Evolutionary conservation across 2,888 invertebrate species (phyloP).

Genomic region (Acronicta aceris): DNA sequence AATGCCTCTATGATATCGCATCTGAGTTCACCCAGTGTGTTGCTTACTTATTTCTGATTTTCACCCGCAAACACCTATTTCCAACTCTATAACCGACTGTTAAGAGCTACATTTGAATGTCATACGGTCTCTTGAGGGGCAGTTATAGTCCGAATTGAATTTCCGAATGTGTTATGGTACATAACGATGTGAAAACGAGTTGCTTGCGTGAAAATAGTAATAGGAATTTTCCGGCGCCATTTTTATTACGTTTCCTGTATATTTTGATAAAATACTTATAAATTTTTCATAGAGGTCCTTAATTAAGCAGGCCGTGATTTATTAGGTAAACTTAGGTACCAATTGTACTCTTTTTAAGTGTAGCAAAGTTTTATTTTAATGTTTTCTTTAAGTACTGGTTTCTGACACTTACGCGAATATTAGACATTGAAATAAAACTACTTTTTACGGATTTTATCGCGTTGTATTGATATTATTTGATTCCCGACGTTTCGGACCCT

Average conservation of each 20-base stretch:
- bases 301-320: not conserved
- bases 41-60: slow-evolving; percentile 72
- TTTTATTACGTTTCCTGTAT: slow-evolving; percentile 30
- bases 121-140: slow-evolving; percentile 17
- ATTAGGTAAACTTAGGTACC: not conserved
- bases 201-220: slow-evolving; percentile 69
- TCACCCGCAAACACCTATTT: slow-evolving; percentile 42
- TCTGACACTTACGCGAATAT: too few relatives aligned
- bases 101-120: slow-evolving; percentile 50
- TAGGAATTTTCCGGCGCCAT: slow-evolving; percentile 27
- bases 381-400: too few relatives aligned
- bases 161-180: slow-evolving; percentile 68
- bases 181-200: slow-evolving; percentile 74
- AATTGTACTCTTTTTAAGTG: too few relatives aligned
- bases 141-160: slow-evolving; percentile 74
- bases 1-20: slow-evolving; percentile 81
- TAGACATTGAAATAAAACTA: too few relatives aligned
- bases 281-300: not conserved
- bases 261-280: slow-evolving; percentile 17
- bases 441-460: too few relatives aligned
- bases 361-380: too few relatives aligned
- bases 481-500: too few relatives aligned
- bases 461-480: too few relatives aligned
- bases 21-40: slow-evolving; percentile 72
- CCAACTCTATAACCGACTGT: slow-evolving; percentile 42